Percentiles rank a stretch among this genome's conserved stretches.
Evolutionary conservation across 2,888 invertebrate species (phyloP).

Genomic region (Yponomeuta evonymella): DNA sequence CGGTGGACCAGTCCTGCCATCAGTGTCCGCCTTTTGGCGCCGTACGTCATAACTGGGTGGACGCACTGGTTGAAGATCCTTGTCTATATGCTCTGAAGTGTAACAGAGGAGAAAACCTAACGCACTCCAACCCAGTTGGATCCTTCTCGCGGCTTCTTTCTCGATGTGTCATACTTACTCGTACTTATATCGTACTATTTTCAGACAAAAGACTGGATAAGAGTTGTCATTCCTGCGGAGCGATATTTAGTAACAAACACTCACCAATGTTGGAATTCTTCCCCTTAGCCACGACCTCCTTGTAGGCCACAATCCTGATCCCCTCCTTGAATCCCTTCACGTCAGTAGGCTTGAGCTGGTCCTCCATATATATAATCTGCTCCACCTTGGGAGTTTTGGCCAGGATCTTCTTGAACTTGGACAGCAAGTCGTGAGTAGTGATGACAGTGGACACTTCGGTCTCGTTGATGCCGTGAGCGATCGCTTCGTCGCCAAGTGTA

Average conservation of each 20-base stretch:
- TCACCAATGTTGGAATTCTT: constrained; percentile 53
- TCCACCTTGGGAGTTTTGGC: constrained; percentile 83
- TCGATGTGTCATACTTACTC: no score
- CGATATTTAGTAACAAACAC: constrained; percentile 20
- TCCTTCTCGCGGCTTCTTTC: no score
- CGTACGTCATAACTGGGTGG: no score
- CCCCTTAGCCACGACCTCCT: constrained; percentile 71
- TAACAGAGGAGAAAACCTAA: no score
- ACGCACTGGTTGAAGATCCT: no score
- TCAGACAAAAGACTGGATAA: no score
- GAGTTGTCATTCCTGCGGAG: no score
- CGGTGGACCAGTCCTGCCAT: no score
- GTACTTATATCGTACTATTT: no score
- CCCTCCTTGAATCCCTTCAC: constrained; percentile 82
- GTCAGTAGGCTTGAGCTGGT: constrained; percentile 85
- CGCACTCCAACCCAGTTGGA: no score
- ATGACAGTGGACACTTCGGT: constrained; percentile 95
- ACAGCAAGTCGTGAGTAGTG: constrained; percentile 93
- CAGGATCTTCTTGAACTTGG: constrained; percentile 90
- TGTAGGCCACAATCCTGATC: constrained; percentile 84
- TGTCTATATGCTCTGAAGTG: no score
- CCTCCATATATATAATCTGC: constrained; percentile 91
- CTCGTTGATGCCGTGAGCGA: constrained; percentile 97
- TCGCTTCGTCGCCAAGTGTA: constrained; percentile 96
- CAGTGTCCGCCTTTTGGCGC: no score